phyloP scores from a whole-genome alignment of 2,888 invertebrate species.

The Pheosia gnoma region DNA sequence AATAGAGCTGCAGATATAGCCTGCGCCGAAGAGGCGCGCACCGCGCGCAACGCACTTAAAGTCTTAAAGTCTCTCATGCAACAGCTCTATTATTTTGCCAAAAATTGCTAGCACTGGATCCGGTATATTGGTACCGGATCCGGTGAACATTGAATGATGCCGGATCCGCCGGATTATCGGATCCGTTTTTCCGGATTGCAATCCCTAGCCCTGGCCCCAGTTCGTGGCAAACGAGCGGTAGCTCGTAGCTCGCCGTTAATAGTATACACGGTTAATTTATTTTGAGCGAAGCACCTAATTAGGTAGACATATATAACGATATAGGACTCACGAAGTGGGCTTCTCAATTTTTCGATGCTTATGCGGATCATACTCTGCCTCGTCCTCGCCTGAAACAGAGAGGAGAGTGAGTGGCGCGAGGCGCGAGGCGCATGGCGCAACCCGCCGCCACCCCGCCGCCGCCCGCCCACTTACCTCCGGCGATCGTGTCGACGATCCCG shows the following conservation, averaged over 20 bases:
- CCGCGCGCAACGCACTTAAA: background rate
- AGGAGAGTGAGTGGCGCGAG: background rate
- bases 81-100: background rate
- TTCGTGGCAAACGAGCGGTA: too few relatives aligned
- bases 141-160: too few relatives aligned
- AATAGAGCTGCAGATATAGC: background rate
- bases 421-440: too few relatives aligned
- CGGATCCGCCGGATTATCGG: too few relatives aligned
- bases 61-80: background rate
- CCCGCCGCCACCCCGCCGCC: too few relatives aligned
- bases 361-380: conserved; percentile 86
- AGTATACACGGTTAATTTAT: background rate
- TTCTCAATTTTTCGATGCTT: conserved; percentile 86
- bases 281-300: background rate
- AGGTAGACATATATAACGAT: background rate
- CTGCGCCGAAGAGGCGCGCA: conserved; percentile 6
- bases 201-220: too few relatives aligned
- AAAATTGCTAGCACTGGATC: conserved; percentile 6
- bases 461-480: conserved; percentile 33
- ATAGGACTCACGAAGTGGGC: conserved; percentile 88
- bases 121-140: too few relatives aligned
- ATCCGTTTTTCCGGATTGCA: too few relatives aligned
- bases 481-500: conserved; percentile 48
- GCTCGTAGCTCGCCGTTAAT: background rate
- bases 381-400: conserved; percentile 36